phyloP scores from a whole-genome alignment of 92 coral and sea anemone species.

The Micromussa lordhowensis region DNA sequence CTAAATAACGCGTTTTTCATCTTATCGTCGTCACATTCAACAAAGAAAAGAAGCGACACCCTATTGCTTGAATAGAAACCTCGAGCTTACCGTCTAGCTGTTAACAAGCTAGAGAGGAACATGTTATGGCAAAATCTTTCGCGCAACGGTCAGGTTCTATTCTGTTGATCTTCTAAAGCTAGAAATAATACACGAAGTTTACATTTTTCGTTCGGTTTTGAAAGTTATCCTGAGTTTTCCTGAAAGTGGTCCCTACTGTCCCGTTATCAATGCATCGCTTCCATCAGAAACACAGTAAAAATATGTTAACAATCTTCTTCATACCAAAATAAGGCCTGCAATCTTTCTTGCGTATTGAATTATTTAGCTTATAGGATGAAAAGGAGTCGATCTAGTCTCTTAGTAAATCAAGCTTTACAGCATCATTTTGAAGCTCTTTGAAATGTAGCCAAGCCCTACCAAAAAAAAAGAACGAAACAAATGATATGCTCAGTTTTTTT shows the following conservation, averaged over 20 bases:
- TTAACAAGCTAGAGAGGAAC: too few species aligned
- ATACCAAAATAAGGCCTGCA: not conserved
- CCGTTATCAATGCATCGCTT: not conserved
- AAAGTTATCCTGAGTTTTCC: not conserved
- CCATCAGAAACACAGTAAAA: not conserved
- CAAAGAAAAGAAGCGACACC: too few species aligned
- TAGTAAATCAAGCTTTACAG: not conserved
- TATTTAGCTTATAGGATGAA: not conserved
- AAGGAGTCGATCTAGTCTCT: not conserved
- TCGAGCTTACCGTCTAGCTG: too few species aligned
- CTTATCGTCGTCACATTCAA: conserved; percentile 18
- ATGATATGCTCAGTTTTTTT: too few species aligned
- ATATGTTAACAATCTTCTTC: not conserved
- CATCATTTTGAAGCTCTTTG: not conserved
- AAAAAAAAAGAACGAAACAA: not conserved
- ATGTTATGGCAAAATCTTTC: too few species aligned
- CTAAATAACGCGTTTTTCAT: too few species aligned
- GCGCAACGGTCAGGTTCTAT: too few species aligned
- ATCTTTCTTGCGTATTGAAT: not conserved
- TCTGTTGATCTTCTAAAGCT: too few species aligned
- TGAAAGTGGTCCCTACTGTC: not conserved
- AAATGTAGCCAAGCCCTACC: not conserved
- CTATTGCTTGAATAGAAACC: not conserved
- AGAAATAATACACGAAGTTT: too few species aligned
- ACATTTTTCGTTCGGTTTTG: not conserved